These are phyloP conservation scores for Strix aluco DNA, from an alignment of 2,113 vertebrate genomes.

Conservation along the genomic window DNA sequence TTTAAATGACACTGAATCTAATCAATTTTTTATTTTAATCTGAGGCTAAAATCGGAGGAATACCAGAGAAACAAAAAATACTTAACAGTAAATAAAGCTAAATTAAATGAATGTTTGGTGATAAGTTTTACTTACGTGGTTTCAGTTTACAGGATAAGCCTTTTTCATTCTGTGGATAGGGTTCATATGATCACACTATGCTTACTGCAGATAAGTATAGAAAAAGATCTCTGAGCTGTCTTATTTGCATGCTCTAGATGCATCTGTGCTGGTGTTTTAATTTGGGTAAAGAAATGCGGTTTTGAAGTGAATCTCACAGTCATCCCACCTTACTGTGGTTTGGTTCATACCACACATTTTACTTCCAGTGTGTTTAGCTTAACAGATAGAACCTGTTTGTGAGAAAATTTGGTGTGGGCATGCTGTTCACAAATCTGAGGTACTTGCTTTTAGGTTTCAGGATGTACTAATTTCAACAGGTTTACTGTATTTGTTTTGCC, in stretches of 20 bases:
- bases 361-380: not conserved
- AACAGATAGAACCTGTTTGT: not conserved
- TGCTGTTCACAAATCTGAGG: not conserved
- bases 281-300: not conserved
- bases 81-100: not conserved
- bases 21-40: not conserved
- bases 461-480: not conserved
- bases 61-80: not conserved
- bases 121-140: not conserved
- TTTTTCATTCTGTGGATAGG: not conserved
- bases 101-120: not conserved
- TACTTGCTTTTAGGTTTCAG: not conserved
- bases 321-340: not conserved
- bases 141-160: not conserved
- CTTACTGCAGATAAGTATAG: not conserved
- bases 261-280: not conserved
- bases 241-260: not conserved
- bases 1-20: not conserved
- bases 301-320: not conserved
- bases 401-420: not conserved
- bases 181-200: not conserved
- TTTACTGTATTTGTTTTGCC: not conserved
- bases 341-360: not conserved
- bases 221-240: not conserved
- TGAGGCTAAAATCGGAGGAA: not conserved